Evolutionary conservation across 2,113 vertebrate species (phyloP).

Genomic region (Rhinogobius similis): DNA sequence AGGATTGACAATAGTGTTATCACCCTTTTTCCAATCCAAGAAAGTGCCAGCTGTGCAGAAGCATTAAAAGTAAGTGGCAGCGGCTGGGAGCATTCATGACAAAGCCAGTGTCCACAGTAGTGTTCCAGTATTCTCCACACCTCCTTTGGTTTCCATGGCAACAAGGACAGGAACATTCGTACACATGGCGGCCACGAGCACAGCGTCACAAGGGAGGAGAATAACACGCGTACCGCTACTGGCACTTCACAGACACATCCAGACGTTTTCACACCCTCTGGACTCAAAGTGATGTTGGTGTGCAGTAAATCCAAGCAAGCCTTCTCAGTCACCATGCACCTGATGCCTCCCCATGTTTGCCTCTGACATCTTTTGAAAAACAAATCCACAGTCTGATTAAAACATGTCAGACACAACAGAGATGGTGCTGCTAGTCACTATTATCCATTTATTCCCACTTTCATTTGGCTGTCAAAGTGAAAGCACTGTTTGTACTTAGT

Average conservation of each 20-base stretch:
- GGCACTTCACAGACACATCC: conserved; percentile 39
- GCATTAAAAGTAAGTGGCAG: conserved; percentile 44
- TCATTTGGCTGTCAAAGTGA: conserved; percentile 15
- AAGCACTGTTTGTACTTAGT: conserved; percentile 20
- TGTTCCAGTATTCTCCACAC: conserved; percentile 53
- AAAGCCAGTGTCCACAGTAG: conserved; percentile 41
- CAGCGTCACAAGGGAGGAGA: conserved; percentile 36
- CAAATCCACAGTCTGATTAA: conserved; percentile 6
- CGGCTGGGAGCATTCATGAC: conserved; percentile 44
- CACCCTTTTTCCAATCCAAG: conserved; percentile 28
- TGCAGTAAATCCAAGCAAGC: conserved; percentile 17
- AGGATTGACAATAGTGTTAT: background rate
- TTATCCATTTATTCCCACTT: conserved; percentile 16
- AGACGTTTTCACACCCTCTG: conserved; percentile 38
- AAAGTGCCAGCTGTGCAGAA: conserved; percentile 21
- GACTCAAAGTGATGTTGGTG: conserved; percentile 41
- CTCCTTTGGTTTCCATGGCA: conserved; percentile 66
- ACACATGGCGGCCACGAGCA: conserved; percentile 37
- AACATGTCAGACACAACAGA: conserved; percentile 39
- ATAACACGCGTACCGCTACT: conserved; percentile 40
- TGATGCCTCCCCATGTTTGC: conserved; percentile 26
- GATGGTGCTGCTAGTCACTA: conserved; percentile 24
- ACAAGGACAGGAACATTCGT: conserved; percentile 50
- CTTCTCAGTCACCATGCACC: conserved; percentile 29
- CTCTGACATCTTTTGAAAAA: conserved; percentile 2